These are phyloP conservation scores for Haliclona indistincta DNA, from an alignment of 37 sponge, comb jelly and placozoan species.

Conservation along the genomic window DNA sequence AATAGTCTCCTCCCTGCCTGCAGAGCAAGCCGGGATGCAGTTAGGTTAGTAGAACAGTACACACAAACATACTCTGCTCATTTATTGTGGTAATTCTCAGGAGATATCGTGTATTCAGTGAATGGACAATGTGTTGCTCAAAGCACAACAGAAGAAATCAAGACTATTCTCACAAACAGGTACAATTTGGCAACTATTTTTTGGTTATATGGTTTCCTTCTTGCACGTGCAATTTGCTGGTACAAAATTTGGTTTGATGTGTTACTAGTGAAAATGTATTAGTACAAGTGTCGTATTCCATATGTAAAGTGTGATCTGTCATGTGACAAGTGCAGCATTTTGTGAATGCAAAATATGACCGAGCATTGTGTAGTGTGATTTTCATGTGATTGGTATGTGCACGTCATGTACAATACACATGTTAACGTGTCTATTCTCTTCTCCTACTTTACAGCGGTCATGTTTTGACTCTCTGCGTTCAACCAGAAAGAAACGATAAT, in stretches of 20 bases:
- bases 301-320: no score
- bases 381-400: background rate
- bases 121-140: slow-evolving; percentile 43
- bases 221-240: no score
- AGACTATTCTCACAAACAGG: background rate
- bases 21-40: slow-evolving; percentile 52
- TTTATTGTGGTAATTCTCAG: background rate
- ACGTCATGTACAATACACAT: background rate
- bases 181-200: background rate
- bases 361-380: background rate
- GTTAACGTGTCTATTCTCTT: background rate
- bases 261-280: background rate
- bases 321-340: no score
- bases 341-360: no score
- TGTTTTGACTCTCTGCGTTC: slow-evolving; percentile 21
- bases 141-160: slow-evolving; percentile 20
- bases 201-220: background rate
- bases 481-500: slow-evolving; percentile 57
- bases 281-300: background rate
- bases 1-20: slow-evolving; percentile 33
- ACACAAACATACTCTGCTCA: background rate
- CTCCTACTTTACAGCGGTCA: slow-evolving; percentile 20
- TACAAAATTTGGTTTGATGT: background rate
- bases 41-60: slow-evolving; percentile 27
- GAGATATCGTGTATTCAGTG: slow-evolving; percentile 39